Evolutionary conservation across 1,140 invertebrate genomes (phyloP), one percentile per base, ranked within the genome.

Genomic region (Rhyacophila brunnea): DNA sequence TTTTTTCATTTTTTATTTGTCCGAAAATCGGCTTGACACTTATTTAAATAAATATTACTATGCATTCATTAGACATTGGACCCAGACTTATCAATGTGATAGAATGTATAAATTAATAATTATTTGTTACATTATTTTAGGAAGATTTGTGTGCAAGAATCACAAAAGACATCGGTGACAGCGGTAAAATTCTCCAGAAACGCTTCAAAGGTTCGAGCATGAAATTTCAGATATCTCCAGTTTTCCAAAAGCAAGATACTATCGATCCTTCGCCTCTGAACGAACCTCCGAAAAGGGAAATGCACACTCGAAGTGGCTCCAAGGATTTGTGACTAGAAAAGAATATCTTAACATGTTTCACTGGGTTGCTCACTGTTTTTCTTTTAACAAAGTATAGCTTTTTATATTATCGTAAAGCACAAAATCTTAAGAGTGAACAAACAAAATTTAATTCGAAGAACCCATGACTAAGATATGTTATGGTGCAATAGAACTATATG

Each of bases 181-280:
- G 70, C 52, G 71, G 78, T 0, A 79, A 74, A 69, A 68, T 85
- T 40, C 70, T 84, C 1, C 84, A 86, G 63, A 86, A 83, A 67
- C 75, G 79, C 58, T 68, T 65, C 6, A 84, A 84, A 69, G 81
- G 80, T 18, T 73, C 69, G 23, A 75, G 73, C 43, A 70, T 85
- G 9, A 80, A 78, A 67, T 85, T 86, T 65, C 82, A 80, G 68
- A 74, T 86, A 49, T 23, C 81, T 15, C 84, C 85, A 18, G 13
- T 32, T 52, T 32, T 70, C 15, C 70, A 66, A 34, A 59, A 69
- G 20, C 68, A 35, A 42, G 65, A 38, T 18, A n/a, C 52, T 13
- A 58, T 67, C 42, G 36, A 11, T 38, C 43, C 61, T 10, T 49
- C 57, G 19, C 23, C 23, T 28, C 61, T 20, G 14, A 42, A 40